Percentiles rank a stretch among this genome's conserved stretches.
Conservation (phyloP, 2,113 vertebrate species). For the Podarcis cretensis region DNA sequence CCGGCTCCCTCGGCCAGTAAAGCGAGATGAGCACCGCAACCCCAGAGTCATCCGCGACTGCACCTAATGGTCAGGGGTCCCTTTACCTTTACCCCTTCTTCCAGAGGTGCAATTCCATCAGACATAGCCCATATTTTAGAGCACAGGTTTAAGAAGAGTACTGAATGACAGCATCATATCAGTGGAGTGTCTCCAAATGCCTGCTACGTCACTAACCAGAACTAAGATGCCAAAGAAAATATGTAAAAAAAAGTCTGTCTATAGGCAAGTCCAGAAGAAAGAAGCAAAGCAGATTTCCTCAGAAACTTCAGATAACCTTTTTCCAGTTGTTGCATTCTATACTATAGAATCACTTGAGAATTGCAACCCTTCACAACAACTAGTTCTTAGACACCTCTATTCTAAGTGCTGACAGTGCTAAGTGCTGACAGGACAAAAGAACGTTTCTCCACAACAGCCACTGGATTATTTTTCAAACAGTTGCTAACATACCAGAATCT, state of each 20-base stretch:
- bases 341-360: neutral
- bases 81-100: neutral
- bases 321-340: neutral
- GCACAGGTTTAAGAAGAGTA: neutral
- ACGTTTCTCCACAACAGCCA: neutral
- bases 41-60: too few species aligned
- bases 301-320: neutral
- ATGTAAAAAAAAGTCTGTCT: neutral
- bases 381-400: neutral
- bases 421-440: neutral
- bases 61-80: too few species aligned
- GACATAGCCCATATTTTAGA: neutral
- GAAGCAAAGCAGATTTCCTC: neutral
- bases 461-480: conserved; percentile 31
- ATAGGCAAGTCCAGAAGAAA: neutral
- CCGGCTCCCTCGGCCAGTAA: too few species aligned
- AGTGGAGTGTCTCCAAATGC: neutral
- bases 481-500: conserved; percentile 71
- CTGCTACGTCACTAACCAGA: neutral
- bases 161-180: neutral
- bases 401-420: neutral
- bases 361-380: neutral
- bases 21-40: too few species aligned
- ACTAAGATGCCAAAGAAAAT: neutral
- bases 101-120: neutral